Percentiles rank a stretch among this genome's conserved stretches.
These are phyloP conservation scores for Leptocoma aspasia DNA, from an alignment of 2,113 vertebrate species.

Conservation along the genomic window DNA sequence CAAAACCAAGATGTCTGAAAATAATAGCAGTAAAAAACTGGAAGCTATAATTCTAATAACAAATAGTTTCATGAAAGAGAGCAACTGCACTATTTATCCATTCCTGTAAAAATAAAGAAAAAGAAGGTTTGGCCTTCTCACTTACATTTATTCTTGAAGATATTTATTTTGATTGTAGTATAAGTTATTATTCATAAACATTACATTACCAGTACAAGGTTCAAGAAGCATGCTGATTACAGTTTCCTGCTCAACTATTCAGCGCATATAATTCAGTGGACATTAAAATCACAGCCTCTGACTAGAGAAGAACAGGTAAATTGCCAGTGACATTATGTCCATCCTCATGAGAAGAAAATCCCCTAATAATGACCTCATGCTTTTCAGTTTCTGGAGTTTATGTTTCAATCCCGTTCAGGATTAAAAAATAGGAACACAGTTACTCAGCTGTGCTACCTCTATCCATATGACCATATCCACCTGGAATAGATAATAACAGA, in stretches of 20 bases:
- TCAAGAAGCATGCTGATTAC: not conserved
- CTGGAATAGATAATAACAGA: not conserved
- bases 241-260: not conserved
- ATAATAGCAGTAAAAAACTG: not conserved
- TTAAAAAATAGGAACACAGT: not conserved
- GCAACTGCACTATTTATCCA: not conserved
- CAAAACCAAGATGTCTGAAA: not conserved
- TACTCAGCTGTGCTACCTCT: not conserved
- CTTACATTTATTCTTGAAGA: not conserved
- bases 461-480: not conserved
- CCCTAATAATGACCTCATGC: not conserved
- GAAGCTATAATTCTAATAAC: not conserved
- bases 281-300: not conserved
- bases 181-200: slow-evolving; percentile 10
- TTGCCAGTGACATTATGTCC: not conserved
- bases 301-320: not conserved
- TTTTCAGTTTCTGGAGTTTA: not conserved
- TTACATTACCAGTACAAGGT: not conserved
- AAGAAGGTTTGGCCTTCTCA: not conserved
- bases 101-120: slow-evolving; percentile 31
- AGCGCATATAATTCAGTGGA: not conserved
- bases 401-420: not conserved
- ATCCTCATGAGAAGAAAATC: not conserved
- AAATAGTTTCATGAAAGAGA: not conserved
- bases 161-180: slow-evolving; percentile 15